These are phyloP conservation scores for Pyrrhopygopsis socrates DNA, from an alignment of 2,888 invertebrate genomes.

Conservation along the genomic window DNA sequence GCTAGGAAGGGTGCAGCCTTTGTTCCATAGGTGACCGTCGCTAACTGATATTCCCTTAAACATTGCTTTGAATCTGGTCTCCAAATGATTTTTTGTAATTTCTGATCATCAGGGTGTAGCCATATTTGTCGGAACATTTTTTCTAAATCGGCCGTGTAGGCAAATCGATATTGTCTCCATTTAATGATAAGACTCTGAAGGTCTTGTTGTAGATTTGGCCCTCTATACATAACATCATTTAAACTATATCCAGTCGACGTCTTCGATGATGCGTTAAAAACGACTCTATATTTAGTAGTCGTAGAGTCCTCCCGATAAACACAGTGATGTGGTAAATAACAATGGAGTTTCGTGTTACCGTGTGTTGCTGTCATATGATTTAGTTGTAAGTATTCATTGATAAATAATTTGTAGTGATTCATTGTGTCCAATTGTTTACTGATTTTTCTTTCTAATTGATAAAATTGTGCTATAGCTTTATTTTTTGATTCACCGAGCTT, in stretches of 20 bases:
- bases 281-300: not conserved
- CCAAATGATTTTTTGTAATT: not conserved
- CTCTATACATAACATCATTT: not conserved
- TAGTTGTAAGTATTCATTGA: not conserved
- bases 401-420: not conserved
- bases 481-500: not conserved
- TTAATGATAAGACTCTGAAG: not conserved
- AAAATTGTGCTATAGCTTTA: not conserved
- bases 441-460: not conserved
- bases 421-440: not conserved
- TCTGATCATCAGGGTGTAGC: not conserved
- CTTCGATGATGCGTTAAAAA: not conserved
- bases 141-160: not conserved
- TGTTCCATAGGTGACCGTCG: not conserved
- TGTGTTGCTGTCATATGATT: not conserved
- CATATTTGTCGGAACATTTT: not conserved
- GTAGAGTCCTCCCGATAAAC: not conserved
- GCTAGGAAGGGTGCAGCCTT: not conserved
- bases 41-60: not conserved
- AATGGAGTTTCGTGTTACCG: too few species aligned
- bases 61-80: not conserved
- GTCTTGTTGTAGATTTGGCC: not conserved
- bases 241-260: not conserved
- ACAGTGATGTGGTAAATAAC: too few species aligned
- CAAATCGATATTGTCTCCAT: not conserved